Percentiles rank a stretch among this genome's conserved stretches.
These are phyloP conservation scores for Poeciliopsis prolifica DNA, from an alignment of 2,113 vertebrate species.

Conservation along the genomic window DNA sequence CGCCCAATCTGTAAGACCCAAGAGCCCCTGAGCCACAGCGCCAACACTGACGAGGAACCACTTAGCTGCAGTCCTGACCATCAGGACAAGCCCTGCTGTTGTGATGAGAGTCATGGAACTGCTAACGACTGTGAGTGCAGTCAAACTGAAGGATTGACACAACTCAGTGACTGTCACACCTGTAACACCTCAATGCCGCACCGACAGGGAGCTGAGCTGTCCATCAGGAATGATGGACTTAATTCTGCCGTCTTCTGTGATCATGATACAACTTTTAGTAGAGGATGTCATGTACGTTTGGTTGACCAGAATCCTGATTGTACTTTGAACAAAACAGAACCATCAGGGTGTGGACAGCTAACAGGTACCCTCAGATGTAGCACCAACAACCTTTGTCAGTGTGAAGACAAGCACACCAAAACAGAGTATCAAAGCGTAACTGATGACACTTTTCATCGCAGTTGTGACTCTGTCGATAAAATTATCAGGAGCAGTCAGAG, in stretches of 20 bases:
- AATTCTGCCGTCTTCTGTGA: background rate
- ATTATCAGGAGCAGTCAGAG: background rate
- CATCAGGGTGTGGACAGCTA: background rate
- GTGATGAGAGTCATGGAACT: background rate
- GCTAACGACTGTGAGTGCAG: background rate
- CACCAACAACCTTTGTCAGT: constrained; percentile 11
- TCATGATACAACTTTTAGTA: too few relatives aligned
- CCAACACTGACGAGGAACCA: background rate
- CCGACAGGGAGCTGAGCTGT: background rate
- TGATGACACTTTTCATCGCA: background rate
- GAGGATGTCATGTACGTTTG: background rate
- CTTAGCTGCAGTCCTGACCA: constrained; percentile 10
- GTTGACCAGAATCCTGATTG: background rate
- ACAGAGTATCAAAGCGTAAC: background rate
- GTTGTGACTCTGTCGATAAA: background rate
- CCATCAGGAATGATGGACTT: background rate
- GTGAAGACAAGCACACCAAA: background rate
- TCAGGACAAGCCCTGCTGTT: constrained; percentile 1
- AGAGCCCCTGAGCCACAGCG: background rate
- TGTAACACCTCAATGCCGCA: background rate
- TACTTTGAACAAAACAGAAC: background rate
- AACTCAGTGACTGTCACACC: constrained; percentile 7
- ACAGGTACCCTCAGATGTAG: background rate
- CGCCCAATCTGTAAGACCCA: background rate
- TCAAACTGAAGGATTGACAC: constrained; percentile 2